phyloP scores from a whole-genome alignment of 2,797 vertebrate genomes.

The Zalophus californianus region DNA sequence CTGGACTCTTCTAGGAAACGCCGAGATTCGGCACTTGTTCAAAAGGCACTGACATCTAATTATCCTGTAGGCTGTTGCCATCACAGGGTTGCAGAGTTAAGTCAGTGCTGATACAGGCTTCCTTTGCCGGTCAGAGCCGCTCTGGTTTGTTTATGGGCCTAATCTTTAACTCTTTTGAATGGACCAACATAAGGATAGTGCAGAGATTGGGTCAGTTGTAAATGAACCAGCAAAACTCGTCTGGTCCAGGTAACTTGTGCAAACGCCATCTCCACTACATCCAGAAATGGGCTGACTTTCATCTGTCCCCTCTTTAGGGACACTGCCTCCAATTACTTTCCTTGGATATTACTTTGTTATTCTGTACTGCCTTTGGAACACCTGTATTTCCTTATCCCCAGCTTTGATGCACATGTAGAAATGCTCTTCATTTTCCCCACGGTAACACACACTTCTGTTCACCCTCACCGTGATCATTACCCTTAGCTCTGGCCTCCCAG shows the following conservation, averaged over 20 bases:
- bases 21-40: background rate
- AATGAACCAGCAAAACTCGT: background rate
- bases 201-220: background rate
- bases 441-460: background rate
- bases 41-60: background rate
- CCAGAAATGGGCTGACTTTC: background rate
- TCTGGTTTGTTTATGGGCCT: background rate
- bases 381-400: background rate
- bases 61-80: background rate
- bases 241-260: background rate
- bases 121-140: background rate
- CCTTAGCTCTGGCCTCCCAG: background rate
- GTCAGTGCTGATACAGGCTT: background rate
- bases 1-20: background rate
- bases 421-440: background rate
- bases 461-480: background rate
- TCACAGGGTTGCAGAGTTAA: background rate
- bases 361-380: background rate
- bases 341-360: background rate
- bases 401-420: background rate
- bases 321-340: background rate
- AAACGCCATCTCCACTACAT: rapidly evolving
- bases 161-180: no score
- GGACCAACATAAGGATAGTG: background rate
- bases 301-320: background rate